phyloP scores from a whole-genome alignment of 2,888 invertebrate genomes.

The Cantharis nigra region DNA sequence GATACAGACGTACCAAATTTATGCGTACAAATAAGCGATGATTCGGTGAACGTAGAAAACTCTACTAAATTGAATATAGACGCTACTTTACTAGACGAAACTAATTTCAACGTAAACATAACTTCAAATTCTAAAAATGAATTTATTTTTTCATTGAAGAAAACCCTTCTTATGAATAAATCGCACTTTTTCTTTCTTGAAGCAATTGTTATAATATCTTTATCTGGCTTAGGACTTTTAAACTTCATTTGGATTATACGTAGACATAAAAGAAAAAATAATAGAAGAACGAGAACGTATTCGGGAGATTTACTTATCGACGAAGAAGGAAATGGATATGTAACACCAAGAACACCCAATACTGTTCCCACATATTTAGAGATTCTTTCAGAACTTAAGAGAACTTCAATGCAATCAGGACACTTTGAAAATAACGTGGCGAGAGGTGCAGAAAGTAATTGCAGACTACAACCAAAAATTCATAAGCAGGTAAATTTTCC shows the following conservation, averaged over 20 bases:
- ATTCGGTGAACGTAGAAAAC: no score
- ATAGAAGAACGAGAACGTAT: background rate
- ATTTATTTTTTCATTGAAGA: background rate
- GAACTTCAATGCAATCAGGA: background rate
- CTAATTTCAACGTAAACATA: background rate
- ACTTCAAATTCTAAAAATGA: background rate
- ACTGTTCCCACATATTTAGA: background rate
- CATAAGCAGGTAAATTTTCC: background rate
- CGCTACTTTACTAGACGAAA: background rate
- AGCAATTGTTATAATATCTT: background rate
- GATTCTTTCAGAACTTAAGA: background rate
- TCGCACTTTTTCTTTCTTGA: no score
- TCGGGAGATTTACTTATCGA: background rate
- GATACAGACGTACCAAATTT: background rate
- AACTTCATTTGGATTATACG: background rate
- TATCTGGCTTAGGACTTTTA: background rate
- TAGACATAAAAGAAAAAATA: background rate
- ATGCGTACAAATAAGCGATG: background rate
- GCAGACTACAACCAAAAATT: background rate
- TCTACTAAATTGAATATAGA: no score
- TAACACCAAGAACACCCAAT: background rate
- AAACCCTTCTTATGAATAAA: background rate
- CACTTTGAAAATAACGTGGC: background rate
- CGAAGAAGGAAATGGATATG: background rate
- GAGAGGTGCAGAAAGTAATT: background rate